Conservation (phyloP, 2,113 vertebrate species). For the Neomonachus schauinslandi region DNA sequence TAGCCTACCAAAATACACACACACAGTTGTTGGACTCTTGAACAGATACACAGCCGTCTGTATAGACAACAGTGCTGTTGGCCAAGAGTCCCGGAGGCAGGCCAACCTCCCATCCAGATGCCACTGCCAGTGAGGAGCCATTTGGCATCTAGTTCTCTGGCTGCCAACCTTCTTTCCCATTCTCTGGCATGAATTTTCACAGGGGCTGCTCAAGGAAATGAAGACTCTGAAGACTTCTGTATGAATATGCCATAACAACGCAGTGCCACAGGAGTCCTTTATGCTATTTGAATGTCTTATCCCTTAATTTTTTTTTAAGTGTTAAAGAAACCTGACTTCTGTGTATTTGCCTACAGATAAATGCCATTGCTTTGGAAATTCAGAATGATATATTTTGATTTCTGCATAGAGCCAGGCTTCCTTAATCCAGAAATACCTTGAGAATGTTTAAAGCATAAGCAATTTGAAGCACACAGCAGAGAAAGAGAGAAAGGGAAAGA, state of each 20-base stretch:
- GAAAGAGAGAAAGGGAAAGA: background rate
- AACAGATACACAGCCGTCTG: conserved; percentile 81
- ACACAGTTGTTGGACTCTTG: conserved; percentile 82
- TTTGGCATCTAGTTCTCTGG: conserved; percentile 81
- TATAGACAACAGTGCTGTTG: conserved; percentile 82
- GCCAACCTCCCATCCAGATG: conserved; percentile 87
- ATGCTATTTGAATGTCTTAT: background rate
- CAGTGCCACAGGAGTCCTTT: background rate
- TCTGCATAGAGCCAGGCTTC: background rate
- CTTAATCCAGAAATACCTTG: background rate
- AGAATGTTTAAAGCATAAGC: background rate
- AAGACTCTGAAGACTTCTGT: conserved; percentile 75
- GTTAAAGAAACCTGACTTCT: conserved; percentile 14
- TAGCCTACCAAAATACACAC: conserved; percentile 84
- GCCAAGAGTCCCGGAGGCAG: conserved; percentile 84
- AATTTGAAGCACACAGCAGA: background rate
- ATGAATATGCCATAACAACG: conserved; percentile 4
- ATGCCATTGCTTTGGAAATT: conserved; percentile 20
- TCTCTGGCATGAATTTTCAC: conserved; percentile 67
- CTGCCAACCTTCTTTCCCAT: conserved; percentile 79
- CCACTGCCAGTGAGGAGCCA: conserved; percentile 80
- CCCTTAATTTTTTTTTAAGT: background rate
- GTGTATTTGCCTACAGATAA: conserved; percentile 2
- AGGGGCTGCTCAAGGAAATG: conserved; percentile 73
- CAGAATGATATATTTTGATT: conserved; percentile 38